Evolutionary conservation across 2,888 invertebrate genomes (phyloP).

Genomic region (Apodemia zela): DNA sequence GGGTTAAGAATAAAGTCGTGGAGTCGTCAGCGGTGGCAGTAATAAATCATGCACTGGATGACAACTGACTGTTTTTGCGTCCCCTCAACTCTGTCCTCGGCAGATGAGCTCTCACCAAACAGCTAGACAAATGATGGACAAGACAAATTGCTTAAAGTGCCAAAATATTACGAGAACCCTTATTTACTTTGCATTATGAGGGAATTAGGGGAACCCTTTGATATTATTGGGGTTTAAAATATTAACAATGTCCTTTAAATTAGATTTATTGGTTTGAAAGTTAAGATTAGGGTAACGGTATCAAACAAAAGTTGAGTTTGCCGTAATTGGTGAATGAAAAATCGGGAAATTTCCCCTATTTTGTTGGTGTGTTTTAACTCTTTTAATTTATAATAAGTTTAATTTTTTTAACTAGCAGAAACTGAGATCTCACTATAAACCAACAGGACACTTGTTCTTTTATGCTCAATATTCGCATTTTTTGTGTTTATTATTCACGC

Average conservation of each 20-base stretch:
- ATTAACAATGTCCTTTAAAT: background rate
- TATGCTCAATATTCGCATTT: too few relatives aligned
- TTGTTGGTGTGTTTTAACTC: too few relatives aligned
- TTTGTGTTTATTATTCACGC: too few relatives aligned
- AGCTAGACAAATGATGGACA: conserved; percentile 58
- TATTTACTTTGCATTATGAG: conserved; percentile 25
- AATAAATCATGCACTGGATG: conserved; percentile 11
- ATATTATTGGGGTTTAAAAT: conserved; percentile 3
- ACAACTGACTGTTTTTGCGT: conserved; percentile 7
- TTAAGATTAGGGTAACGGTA: background rate
- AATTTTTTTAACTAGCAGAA: too few relatives aligned
- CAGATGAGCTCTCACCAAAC: conserved; percentile 53
- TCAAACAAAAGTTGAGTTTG: background rate
- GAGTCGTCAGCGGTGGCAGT: background rate
- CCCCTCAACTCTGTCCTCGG: conserved; percentile 19
- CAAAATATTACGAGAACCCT: conserved; percentile 37
- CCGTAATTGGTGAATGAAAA: too few relatives aligned
- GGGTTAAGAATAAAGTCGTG: background rate
- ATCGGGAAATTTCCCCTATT: too few relatives aligned
- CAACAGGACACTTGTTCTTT: too few relatives aligned
- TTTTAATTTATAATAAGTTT: too few relatives aligned
- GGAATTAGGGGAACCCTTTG: conserved; percentile 29
- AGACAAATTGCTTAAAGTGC: conserved; percentile 56
- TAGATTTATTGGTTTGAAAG: background rate
- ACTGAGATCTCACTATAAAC: too few relatives aligned